Conservation (phyloP, 2,888 invertebrate species). For the Oligia fasciuncula region DNA sequence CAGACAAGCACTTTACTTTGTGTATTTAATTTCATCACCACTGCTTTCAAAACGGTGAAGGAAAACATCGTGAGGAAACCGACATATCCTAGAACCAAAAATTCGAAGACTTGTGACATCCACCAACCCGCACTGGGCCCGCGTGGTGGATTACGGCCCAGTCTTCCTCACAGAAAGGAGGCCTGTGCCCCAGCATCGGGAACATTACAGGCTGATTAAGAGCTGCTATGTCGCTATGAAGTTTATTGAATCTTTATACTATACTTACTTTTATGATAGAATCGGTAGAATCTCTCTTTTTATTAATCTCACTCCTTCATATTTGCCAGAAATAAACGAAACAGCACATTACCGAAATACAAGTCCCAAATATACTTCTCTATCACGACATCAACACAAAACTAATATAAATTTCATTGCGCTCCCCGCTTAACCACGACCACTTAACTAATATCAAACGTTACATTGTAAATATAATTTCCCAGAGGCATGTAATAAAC, state of each 20-base stretch:
- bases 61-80: neutral
- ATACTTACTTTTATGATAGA: neutral
- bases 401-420: constrained; percentile 56
- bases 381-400: constrained; percentile 33
- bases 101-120: neutral
- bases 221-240: too few relatives aligned
- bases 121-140: too few relatives aligned
- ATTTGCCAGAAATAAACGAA: neutral
- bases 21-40: neutral
- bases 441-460: constrained; percentile 63
- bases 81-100: neutral
- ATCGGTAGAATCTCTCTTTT: neutral
- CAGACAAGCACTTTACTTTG: neutral
- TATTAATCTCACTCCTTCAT: neutral
- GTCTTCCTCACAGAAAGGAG: too few relatives aligned
- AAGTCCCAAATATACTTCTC: constrained; percentile 6
- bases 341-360: neutral
- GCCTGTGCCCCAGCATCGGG: too few relatives aligned
- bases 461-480: constrained; percentile 70
- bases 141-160: too few relatives aligned
- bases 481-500: constrained; percentile 67
- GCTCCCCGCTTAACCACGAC: constrained; percentile 46
- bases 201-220: too few relatives aligned
- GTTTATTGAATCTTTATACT: neutral
- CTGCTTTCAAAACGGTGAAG: neutral